Percentiles rank a stretch among this genome's conserved stretches.
Conservation (phyloP, 2,888 invertebrate species). For the Troilus luridus region DNA sequence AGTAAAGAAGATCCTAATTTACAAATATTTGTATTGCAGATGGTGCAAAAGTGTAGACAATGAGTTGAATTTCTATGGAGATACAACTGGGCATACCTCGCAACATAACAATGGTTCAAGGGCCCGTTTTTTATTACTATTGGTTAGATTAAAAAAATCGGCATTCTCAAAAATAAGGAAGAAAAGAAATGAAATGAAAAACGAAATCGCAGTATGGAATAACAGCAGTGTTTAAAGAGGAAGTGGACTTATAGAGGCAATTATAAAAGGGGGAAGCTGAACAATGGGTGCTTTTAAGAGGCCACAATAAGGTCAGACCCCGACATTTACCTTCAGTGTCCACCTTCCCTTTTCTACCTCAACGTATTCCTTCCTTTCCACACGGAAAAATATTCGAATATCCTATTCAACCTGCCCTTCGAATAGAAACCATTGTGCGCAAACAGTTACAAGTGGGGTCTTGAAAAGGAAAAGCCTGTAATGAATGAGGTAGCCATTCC, state of each 20-base stretch:
- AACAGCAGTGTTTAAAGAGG: conserved; percentile 38
- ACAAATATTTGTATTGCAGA: too few species aligned
- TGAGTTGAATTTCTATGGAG: too few species aligned
- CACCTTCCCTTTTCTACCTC: conserved; percentile 19
- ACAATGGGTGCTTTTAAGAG: conserved; percentile 56
- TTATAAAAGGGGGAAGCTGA: conserved; percentile 52
- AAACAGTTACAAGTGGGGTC: not conserved
- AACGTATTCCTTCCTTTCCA: not conserved
- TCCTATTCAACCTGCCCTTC: not conserved
- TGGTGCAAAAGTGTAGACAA: too few species aligned
- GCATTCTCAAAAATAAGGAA: not conserved
- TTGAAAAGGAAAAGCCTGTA: not conserved
- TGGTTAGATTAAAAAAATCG: not conserved
- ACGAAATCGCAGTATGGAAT: conserved; percentile 10
- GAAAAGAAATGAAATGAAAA: not conserved
- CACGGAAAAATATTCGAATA: not conserved
- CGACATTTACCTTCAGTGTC: conserved; percentile 50
- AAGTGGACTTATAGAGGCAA: conserved; percentile 57
- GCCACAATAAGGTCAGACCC: conserved; percentile 54
- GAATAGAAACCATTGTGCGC: not conserved
- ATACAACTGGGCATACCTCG: too few species aligned
- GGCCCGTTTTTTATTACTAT: too few species aligned
- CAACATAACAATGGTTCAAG: too few species aligned
- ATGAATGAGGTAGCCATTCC: not conserved
- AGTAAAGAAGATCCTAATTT: too few species aligned